Evolutionary conservation across 1,140 invertebrate genomes (phyloP).

Genomic region (Heliconius nattereri): DNA sequence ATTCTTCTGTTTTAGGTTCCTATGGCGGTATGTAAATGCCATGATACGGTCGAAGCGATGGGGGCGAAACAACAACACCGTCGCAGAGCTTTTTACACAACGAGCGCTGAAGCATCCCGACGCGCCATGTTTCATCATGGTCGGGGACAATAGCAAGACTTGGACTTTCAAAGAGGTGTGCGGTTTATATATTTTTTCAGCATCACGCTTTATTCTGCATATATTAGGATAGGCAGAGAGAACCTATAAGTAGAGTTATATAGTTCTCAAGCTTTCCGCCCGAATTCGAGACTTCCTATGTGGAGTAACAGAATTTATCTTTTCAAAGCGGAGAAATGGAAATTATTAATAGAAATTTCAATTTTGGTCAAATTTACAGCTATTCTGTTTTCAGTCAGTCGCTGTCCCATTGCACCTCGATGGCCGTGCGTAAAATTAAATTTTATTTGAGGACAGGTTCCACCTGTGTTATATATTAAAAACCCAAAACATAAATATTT

Average conservation of each 20-base stretch:
- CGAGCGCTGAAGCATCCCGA: slow-evolving; percentile 81
- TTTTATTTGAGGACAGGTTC: too few species aligned
- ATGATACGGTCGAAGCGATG: slow-evolving; percentile 79
- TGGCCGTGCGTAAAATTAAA: too few species aligned
- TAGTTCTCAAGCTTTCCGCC: too few species aligned
- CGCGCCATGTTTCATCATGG: slow-evolving; percentile 85
- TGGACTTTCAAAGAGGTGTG: slow-evolving; percentile 87
- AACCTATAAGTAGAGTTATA: too few species aligned
- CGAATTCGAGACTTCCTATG: too few species aligned
- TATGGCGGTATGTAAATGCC: slow-evolving; percentile 81
- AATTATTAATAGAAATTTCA: too few species aligned
- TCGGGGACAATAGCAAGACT: slow-evolving; percentile 82
- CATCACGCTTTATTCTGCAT: neutral
- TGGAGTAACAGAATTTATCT: too few species aligned
- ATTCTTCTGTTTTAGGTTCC: slow-evolving; percentile 71
- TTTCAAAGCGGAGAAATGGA: too few species aligned
- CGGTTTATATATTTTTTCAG: neutral
- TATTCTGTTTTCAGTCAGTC: too few species aligned
- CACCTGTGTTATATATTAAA: neutral
- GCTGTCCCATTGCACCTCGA: too few species aligned
- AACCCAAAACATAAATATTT: neutral
- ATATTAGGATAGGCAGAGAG: neutral
- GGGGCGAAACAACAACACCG: slow-evolving; percentile 82
- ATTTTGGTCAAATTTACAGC: too few species aligned
- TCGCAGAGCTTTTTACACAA: slow-evolving; percentile 83